Percentiles rank a stretch among this genome's conserved stretches.
Conservation (phyloP, 2,888 invertebrate species). For the Portevinia maculata region DNA sequence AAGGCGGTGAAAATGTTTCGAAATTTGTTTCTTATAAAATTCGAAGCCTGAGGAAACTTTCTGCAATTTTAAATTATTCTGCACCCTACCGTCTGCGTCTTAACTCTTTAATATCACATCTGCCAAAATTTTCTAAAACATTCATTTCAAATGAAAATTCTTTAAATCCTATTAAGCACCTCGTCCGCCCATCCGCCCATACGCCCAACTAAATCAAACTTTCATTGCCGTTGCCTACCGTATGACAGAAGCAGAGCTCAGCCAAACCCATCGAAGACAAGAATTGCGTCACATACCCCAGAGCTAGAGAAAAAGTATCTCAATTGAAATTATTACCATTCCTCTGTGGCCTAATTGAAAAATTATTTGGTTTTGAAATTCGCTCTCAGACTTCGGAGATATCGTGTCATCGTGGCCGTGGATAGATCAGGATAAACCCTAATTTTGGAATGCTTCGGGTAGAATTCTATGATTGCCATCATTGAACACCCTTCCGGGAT, state of each 20-base stretch:
- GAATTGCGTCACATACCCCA: conserved; percentile 59
- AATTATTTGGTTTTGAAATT: conserved; percentile 71
- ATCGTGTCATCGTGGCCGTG: conserved; percentile 10
- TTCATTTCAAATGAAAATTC: conserved; percentile 43
- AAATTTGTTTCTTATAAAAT: background rate
- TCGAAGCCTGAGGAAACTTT: background rate
- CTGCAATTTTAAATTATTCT: conserved; percentile 8
- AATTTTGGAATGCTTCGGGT: conserved; percentile 48
- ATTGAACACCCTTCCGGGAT: conserved; percentile 20
- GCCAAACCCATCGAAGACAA: conserved; percentile 13
- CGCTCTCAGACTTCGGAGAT: conserved; percentile 36
- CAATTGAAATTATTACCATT: conserved; percentile 70
- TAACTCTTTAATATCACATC: conserved; percentile 49
- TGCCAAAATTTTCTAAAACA: conserved; percentile 56
- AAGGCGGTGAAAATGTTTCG: background rate
- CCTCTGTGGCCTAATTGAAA: conserved; percentile 66
- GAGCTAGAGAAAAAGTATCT: conserved; percentile 55
- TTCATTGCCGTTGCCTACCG: conserved; percentile 25
- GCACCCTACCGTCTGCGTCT: background rate
- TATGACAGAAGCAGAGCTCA: conserved; percentile 34
- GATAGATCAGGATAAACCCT: conserved; percentile 16
- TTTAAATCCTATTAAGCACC: conserved; percentile 71
- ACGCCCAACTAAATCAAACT: conserved; percentile 2
- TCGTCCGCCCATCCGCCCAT: conserved; percentile 21
- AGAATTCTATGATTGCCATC: conserved; percentile 50